These are phyloP conservation scores for Andrena haemorrhoa DNA, from an alignment of 2,888 invertebrate genomes.

Conservation along the genomic window DNA sequence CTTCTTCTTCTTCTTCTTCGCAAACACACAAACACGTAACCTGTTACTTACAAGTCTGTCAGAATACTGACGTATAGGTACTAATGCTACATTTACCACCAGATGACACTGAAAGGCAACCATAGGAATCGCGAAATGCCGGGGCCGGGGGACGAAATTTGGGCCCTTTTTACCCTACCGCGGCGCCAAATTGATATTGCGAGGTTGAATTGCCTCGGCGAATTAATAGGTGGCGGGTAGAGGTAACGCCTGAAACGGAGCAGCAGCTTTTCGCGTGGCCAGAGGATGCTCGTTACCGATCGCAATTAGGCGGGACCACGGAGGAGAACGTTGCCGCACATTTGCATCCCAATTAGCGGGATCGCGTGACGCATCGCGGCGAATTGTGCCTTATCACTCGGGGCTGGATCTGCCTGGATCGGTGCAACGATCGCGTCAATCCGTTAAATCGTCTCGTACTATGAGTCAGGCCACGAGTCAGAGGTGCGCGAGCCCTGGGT, in stretches of 20 bases:
- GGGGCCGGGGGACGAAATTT: too few relatives aligned
- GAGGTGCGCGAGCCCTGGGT: conserved; percentile 34
- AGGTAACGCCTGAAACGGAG: not conserved
- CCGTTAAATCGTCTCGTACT: conserved; percentile 29
- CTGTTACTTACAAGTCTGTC: too few relatives aligned
- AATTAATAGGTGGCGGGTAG: not conserved
- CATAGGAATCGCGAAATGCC: too few relatives aligned
- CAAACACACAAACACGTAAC: too few relatives aligned
- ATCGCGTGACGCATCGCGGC: not conserved
- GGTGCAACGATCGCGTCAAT: conserved; percentile 11
- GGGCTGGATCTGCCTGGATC: not conserved
- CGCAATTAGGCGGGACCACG: not conserved
- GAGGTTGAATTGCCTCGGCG: too few relatives aligned
- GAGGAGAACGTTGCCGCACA: not conserved
- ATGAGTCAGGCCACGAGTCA: conserved; percentile 33
- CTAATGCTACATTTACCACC: too few relatives aligned
- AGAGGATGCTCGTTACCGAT: conserved; percentile 26
- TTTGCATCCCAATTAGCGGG: conserved; percentile 17
- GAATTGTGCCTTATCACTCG: conserved; percentile 21
- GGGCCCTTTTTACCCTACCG: too few relatives aligned
- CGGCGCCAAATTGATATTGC: too few relatives aligned
- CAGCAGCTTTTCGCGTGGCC: not conserved
- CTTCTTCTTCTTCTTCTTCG: too few relatives aligned
- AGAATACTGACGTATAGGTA: too few relatives aligned
- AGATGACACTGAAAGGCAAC: too few relatives aligned